Percentiles rank a stretch among this genome's conserved stretches.
These are phyloP conservation scores for Drosophila orena DNA, from an alignment of 1,140 invertebrate species.

Conservation along the genomic window DNA sequence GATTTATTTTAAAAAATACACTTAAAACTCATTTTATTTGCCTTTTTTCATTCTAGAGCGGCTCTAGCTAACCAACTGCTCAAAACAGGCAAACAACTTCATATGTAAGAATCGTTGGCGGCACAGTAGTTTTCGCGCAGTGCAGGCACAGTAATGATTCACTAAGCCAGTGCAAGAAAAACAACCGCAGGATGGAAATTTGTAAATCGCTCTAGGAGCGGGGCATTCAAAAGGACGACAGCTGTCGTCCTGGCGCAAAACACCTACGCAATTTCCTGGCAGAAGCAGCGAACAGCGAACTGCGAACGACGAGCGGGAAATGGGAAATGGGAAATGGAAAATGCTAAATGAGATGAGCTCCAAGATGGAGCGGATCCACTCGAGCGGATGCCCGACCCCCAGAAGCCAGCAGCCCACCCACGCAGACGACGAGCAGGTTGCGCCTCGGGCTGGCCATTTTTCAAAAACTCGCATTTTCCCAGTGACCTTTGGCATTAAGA, in stretches of 20 bases:
- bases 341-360: constrained; percentile 57
- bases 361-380: constrained; percentile 43
- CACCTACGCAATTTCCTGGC: constrained; percentile 81
- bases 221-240: constrained; percentile 10
- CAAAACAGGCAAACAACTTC: too few species aligned
- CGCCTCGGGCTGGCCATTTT: constrained; percentile 42
- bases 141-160: constrained; percentile 68
- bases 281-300: constrained; percentile 62
- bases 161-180: constrained; percentile 60
- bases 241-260: constrained; percentile 60
- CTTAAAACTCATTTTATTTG: too few species aligned
- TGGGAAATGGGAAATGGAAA: constrained; percentile 58
- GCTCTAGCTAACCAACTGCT: too few species aligned
- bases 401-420: constrained; percentile 14
- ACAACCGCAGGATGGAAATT: constrained; percentile 62
- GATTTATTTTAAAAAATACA: too few species aligned
- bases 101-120: too few species aligned
- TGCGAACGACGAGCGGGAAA: constrained; percentile 66
- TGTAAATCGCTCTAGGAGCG: constrained; percentile 34
- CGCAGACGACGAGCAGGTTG: constrained; percentile 18
- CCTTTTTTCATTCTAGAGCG: too few species aligned
- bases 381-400: constrained; percentile 41
- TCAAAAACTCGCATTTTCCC: constrained; percentile 66
- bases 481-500: constrained; percentile 79
- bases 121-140: not conserved